Evolutionary conservation across 2,797 vertebrate species (phyloP).

Genomic region (Gymnocypris eckloni): DNA sequence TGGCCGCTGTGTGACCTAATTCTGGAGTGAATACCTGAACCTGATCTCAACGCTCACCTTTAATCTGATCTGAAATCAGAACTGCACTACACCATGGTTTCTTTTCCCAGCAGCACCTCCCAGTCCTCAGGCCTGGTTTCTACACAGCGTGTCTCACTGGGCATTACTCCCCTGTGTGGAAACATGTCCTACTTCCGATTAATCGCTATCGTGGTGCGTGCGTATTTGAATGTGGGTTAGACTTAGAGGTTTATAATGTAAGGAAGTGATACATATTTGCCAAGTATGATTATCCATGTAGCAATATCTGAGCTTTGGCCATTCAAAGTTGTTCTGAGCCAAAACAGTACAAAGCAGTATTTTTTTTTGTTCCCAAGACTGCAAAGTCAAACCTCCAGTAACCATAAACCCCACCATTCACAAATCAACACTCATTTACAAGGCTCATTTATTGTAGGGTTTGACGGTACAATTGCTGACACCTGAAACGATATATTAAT

Average conservation of each 20-base stretch:
- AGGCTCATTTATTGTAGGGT: conserved; percentile 7
- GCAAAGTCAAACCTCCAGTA: neutral
- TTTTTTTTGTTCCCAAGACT: neutral
- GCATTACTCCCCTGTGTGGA: conserved; percentile 20
- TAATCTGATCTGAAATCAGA: conserved; percentile 48
- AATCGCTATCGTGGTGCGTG: neutral
- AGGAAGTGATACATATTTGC: conserved; percentile 14
- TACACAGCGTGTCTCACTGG: neutral
- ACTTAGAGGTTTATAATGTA: neutral
- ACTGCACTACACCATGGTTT: conserved; percentile 1
- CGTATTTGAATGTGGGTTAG: neutral
- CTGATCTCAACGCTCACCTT: conserved; percentile 31
- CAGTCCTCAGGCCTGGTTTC: conserved; percentile 23
- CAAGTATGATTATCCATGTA: neutral
- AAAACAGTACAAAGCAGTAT: neutral
- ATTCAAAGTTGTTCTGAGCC: neutral
- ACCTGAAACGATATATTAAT: conserved; percentile 1
- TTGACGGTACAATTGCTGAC: conserved; percentile 1
- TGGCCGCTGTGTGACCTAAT: conserved; percentile 10
- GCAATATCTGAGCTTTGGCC: neutral
- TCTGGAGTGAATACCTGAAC: conserved; percentile 24
- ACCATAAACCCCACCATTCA: conserved; percentile 10
- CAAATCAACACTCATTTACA: conserved; percentile 19
- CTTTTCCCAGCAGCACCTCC: conserved; percentile 19
- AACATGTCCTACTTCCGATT: conserved; percentile 12